A percentile compares a stretch with the other conserved stretches of the same genome.
Evolutionary conservation across 2,113 vertebrate species (phyloP).

Genomic region (Otus sunia): DNA sequence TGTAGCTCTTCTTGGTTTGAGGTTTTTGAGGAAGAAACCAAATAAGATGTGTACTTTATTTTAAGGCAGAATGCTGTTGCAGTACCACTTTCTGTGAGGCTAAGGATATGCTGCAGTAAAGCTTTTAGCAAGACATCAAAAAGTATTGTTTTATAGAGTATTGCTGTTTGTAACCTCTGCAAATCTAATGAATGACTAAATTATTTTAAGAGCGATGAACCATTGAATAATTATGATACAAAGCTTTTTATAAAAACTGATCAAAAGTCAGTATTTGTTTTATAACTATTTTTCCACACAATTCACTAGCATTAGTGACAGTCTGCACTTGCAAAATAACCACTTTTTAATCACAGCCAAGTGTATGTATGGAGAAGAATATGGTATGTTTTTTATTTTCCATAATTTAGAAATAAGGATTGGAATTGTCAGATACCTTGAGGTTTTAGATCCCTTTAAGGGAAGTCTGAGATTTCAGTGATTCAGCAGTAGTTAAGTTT

Average conservation of each 20-base stretch:
- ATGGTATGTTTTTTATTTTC: not conserved
- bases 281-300: not conserved
- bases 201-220: not conserved
- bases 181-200: not conserved
- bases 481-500: not conserved
- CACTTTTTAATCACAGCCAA: not conserved
- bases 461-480: not conserved
- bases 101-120: slow-evolving; percentile 42
- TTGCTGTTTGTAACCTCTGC: not conserved
- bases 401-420: not conserved
- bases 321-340: not conserved
- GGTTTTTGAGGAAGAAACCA: slow-evolving; percentile 69
- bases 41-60: slow-evolving; percentile 67
- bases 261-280: not conserved
- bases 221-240: not conserved
- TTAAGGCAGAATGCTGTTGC: slow-evolving; percentile 68
- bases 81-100: slow-evolving; percentile 64
- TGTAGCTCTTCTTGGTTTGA: slow-evolving; percentile 66
- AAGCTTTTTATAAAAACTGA: not conserved
- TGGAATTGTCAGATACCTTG: not conserved
- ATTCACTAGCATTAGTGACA: not conserved
- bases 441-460: not conserved
- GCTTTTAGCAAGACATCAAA: slow-evolving; percentile 7
- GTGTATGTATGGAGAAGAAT: not conserved
- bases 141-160: not conserved